phyloP scores from a whole-genome alignment of 2,888 invertebrate genomes.

The Pseudococcus viburni region DNA sequence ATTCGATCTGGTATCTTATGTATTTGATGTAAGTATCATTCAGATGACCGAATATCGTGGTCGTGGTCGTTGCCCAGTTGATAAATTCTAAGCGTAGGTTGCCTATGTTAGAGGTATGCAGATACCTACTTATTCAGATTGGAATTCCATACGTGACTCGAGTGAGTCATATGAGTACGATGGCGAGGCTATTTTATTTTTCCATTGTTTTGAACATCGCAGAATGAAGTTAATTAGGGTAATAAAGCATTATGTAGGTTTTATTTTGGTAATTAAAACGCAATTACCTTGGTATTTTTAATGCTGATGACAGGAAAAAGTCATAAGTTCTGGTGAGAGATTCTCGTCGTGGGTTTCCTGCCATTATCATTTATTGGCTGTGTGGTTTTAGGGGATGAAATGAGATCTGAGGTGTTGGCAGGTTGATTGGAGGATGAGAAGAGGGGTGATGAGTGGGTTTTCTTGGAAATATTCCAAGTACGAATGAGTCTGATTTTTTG shows the following conservation, averaged over 20 bases:
- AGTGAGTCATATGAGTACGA: not conserved
- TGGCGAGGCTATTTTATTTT: not conserved
- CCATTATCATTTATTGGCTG: not conserved
- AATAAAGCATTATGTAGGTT: not conserved
- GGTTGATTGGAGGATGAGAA: not conserved
- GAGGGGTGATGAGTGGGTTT: not conserved
- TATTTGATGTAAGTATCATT: constrained; percentile 71
- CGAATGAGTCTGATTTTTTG: not conserved
- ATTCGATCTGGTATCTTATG: constrained; percentile 72
- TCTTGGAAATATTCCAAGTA: not conserved
- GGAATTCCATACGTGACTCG: not conserved
- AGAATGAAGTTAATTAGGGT: not conserved
- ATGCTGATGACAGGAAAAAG: not conserved
- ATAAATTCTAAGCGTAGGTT: too few relatives aligned
- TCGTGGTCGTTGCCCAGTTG: too few relatives aligned
- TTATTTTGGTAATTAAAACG: not conserved
- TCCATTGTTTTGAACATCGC: not conserved
- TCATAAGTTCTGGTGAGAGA: not conserved
- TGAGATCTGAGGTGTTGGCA: not conserved
- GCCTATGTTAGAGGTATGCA: too few relatives aligned
- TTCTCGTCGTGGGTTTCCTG: not conserved
- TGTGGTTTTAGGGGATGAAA: not conserved
- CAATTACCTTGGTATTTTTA: not conserved
- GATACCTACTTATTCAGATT: not conserved
- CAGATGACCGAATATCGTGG: too few relatives aligned